phyloP scores from a whole-genome alignment of 2,113 vertebrate species.

The Hippotragus niger region DNA sequence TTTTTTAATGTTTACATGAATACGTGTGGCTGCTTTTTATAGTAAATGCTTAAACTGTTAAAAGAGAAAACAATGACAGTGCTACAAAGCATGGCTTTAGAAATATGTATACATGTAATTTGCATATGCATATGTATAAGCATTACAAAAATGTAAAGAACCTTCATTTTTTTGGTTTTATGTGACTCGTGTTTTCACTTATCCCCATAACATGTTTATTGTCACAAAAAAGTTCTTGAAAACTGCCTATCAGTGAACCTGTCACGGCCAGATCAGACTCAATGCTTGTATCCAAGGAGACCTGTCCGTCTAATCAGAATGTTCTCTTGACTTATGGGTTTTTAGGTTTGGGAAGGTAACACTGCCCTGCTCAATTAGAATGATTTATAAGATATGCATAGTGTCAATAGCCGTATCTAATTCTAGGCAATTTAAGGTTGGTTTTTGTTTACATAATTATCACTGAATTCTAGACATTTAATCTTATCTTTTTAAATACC shows the following conservation, averaged over 20 bases:
- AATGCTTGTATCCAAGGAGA: conserved; percentile 38
- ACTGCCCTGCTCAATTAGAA: conserved; percentile 45
- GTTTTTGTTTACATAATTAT: conserved; percentile 70
- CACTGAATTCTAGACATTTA: conserved; percentile 61
- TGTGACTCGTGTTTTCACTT: not conserved
- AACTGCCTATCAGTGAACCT: conserved; percentile 11
- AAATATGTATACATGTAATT: not conserved
- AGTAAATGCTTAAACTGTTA: conserved; percentile 22
- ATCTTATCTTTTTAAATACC: conserved; percentile 68
- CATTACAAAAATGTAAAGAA: not conserved
- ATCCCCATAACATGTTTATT: not conserved
- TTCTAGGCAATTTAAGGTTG: conserved; percentile 43
- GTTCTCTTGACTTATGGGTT: conserved; percentile 2
- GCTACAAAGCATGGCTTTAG: not conserved
- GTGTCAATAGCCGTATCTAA: conserved; percentile 62
- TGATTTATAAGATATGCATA: conserved; percentile 50
- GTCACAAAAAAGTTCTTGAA: conserved; percentile 35
- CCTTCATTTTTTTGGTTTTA: not conserved
- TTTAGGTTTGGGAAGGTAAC: conserved; percentile 48
- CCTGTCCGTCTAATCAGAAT: conserved; percentile 17
- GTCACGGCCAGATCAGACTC: not conserved
- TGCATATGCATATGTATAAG: not conserved
- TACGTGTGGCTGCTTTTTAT: not conserved
- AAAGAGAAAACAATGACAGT: not conserved
- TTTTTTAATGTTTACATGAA: not conserved